phyloP scores from a whole-genome alignment of 2,888 invertebrate species.

The Pristionchus arcanus region DNA sequence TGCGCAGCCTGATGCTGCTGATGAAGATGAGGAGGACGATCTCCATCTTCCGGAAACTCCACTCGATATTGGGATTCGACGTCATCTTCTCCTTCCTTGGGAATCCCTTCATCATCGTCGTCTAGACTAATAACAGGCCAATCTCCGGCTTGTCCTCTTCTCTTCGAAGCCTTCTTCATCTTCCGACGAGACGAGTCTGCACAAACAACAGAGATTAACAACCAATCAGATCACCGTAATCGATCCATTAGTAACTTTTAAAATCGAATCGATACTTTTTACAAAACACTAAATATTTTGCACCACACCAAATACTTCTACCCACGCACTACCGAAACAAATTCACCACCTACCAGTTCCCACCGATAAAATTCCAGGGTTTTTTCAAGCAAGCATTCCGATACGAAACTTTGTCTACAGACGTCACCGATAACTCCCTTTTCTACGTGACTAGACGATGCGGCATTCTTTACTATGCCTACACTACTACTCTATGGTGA shows the following conservation, averaged over 20 bases:
- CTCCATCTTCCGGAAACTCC: not conserved
- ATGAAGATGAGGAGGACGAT: not conserved
- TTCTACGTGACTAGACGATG: not conserved
- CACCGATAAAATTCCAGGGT: not conserved
- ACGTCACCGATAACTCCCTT: not conserved
- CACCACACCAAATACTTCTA: not conserved
- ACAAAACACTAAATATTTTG: not conserved
- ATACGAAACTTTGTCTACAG: not conserved
- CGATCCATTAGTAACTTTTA: not conserved
- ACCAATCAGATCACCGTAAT: not conserved
- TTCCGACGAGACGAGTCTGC: not conserved
- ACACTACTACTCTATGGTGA: not conserved
- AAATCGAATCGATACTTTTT: not conserved
- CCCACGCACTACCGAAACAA: not conserved
- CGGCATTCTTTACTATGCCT: not conserved
- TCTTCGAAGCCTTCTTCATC: not conserved
- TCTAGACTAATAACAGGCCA: not conserved
- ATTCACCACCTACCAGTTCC: not conserved
- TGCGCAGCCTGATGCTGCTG: conserved; percentile 11
- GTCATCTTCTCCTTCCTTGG: not conserved
- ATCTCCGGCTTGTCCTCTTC: not conserved
- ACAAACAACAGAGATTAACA: conserved; percentile 9
- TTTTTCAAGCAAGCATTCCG: not conserved
- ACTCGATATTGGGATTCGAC: not conserved
- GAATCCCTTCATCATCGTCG: not conserved